Evolutionary conservation across 1,140 invertebrate genomes (phyloP).

Genomic region (Meloidogyne exigua): DNA sequence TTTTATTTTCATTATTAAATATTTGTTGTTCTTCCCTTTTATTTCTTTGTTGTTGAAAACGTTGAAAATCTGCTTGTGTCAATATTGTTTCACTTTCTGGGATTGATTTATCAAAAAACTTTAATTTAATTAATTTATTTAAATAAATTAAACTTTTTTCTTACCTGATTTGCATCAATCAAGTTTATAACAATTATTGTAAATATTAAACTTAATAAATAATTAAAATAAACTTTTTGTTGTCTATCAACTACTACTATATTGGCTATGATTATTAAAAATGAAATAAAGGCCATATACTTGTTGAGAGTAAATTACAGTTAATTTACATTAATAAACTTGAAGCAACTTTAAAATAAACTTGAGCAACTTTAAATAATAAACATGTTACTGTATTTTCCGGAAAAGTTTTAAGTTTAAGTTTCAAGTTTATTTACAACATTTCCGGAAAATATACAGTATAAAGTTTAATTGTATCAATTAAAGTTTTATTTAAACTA

Average conservation of each 20-base stretch:
- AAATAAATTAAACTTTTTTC: too few relatives aligned
- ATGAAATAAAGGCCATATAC: not conserved
- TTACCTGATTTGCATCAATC: not conserved
- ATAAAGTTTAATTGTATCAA: too few relatives aligned
- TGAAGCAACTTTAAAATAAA: not conserved
- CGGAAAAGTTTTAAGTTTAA: too few relatives aligned
- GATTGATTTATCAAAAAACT: conserved; percentile 46
- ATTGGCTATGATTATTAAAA: not conserved
- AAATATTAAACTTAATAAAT: not conserved
- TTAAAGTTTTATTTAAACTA: too few relatives aligned
- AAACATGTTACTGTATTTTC: too few relatives aligned
- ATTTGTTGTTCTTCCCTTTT: conserved; percentile 9
- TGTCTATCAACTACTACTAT: not conserved
- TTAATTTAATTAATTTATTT: not conserved
- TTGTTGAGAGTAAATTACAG: not conserved
- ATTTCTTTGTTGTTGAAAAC: conserved; percentile 13
- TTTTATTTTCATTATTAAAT: not conserved
- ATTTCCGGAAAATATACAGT: not conserved
- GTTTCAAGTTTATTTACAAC: too few relatives aligned
- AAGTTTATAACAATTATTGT: not conserved
- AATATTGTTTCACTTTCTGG: conserved; percentile 34
- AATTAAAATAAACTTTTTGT: not conserved
- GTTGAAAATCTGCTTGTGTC: conserved; percentile 38
- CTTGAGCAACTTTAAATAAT: not conserved
- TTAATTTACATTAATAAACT: not conserved